These are phyloP conservation scores for Melanerpes formicivorus DNA, from an alignment of 2,113 vertebrate genomes.

Conservation along the genomic window DNA sequence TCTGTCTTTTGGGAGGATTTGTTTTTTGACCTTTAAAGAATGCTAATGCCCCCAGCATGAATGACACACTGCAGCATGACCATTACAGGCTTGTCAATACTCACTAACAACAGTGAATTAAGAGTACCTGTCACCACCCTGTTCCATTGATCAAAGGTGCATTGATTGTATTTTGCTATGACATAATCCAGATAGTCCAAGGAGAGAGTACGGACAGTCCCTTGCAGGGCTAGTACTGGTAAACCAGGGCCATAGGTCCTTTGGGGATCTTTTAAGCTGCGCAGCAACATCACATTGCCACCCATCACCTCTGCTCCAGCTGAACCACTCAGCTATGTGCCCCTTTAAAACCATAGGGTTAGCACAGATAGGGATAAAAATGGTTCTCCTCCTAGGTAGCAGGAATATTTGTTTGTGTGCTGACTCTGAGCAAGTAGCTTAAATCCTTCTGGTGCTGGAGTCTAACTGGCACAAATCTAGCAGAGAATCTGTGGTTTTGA, in stretches of 20 bases:
- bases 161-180: constrained; percentile 78
- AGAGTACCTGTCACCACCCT: constrained; percentile 84
- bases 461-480: not conserved
- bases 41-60: constrained; percentile 81
- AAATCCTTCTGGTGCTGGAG: not conserved
- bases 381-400: not conserved
- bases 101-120: constrained; percentile 82
- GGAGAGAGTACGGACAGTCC: not conserved
- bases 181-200: constrained; percentile 69
- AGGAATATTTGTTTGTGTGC: not conserved
- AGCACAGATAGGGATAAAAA: not conserved
- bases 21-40: constrained; percentile 88
- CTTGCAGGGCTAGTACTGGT: not conserved
- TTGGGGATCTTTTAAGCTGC: not conserved
- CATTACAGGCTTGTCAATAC: constrained; percentile 87
- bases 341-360: not conserved
- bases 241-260: not conserved
- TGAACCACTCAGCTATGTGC: not conserved
- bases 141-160: constrained; percentile 83
- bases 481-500: not conserved
- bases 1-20: constrained; percentile 48
- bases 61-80: constrained; percentile 79
- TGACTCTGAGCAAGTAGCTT: not conserved
- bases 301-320: not conserved
- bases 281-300: not conserved